Base-by-base conservation (phyloP, 1,140 invertebrate genomes). In the Watersipora subatra region DNA sequence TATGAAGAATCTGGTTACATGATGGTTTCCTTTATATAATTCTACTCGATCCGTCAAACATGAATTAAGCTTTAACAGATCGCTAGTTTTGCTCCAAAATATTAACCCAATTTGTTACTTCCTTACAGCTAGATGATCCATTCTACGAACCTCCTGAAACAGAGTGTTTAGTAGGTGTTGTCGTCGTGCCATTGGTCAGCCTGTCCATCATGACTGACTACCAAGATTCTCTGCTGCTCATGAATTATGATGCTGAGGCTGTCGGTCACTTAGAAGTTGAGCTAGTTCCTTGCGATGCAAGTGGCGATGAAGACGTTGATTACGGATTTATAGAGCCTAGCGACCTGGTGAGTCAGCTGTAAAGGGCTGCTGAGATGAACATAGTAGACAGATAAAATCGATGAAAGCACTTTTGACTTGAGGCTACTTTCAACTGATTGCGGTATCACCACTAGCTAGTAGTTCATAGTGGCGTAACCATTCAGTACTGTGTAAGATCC, bases 271-370 rank as follows among this genome's bases (percentile, higher is more conserved):
- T 72, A 2, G 20, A 19, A 26, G 22, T 69, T 2, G 64, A 62
- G 1, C 61, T 79, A 15, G 57, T 59, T 20, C 77, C 78, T 7
- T 79, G 77, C 63, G 67, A 66, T 12, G 46, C 64, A 25, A 61
- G 69, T 61, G 77, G 76, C n/a, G 73, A 78, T 17, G 67, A 68
- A 59, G 3, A 19, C 19, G 57, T 61, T 25, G 64, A 64, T 27
- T 19, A 58, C 24, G 67, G 64, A n/a, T 62, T 69, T 22, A 67
- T 70, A 3, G 64, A 69, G n/a, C 69, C 71, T 28, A 28, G 17
- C 1, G 64, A 69, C 26, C 56, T 72, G 25, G 63, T 72, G 25
- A 64, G 63, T 15, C 7, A 46, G n/a, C n/a, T n/a, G n/a, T 34
- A 67, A 28, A 46, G 61, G 46, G 65, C 57, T 57, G 57, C 57